Conservation (phyloP, 2,113 vertebrate genomes). For the Halichoeres trimaculatus region DNA sequence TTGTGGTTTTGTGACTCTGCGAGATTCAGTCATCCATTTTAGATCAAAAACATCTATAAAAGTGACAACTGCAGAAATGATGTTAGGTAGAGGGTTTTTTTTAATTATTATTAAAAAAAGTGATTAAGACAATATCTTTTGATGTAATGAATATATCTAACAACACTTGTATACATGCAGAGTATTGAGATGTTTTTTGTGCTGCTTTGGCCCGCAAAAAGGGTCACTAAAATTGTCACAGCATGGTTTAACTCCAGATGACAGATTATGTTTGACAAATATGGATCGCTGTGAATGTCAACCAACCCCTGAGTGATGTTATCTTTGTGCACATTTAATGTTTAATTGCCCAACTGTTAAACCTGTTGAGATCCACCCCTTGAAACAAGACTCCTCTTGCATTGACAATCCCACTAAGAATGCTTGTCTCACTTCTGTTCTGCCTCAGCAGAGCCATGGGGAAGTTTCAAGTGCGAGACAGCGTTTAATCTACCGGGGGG, state of each 20-base stretch:
- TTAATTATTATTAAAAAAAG: neutral
- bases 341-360: conserved; percentile 61
- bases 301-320: conserved; percentile 39
- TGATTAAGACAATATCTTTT: conserved; percentile 11
- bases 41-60: conserved; percentile 10
- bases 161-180: neutral
- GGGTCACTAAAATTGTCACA: neutral
- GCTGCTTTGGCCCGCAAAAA: neutral
- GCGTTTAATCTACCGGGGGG: conserved; percentile 59
- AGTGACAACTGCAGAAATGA: conserved; percentile 9
- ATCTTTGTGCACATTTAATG: conserved; percentile 26
- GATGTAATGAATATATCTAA: neutral
- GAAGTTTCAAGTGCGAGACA: conserved; percentile 62
- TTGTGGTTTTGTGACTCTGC: conserved; percentile 8
- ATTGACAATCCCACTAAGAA: conserved; percentile 68
- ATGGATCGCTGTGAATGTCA: conserved; percentile 22
- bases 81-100: neutral
- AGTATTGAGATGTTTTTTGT: neutral
- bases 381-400: conserved; percentile 71
- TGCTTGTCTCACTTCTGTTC: conserved; percentile 61
- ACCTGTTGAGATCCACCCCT: conserved; percentile 55
- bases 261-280: conserved; percentile 8
- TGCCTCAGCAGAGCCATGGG: conserved; percentile 58
- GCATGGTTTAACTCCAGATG: neutral
- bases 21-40: conserved; percentile 17